Conservation (phyloP, 2,797 vertebrate species). For the Xyrichtys novacula region DNA sequence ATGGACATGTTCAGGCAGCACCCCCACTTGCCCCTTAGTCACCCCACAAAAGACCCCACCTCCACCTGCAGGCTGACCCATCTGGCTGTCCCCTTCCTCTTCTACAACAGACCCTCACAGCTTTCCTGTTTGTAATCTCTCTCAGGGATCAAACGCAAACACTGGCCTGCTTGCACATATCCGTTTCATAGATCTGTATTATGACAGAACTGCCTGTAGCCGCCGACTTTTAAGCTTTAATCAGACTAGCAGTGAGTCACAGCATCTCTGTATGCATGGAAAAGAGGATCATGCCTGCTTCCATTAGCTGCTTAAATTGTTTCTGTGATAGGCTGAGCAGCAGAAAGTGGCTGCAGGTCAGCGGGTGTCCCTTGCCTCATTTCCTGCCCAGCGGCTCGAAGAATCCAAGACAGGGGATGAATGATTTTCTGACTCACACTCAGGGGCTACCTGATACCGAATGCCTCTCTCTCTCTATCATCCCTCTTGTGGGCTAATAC, state of each 20-base stretch:
- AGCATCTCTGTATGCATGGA: slow-evolving; percentile 38
- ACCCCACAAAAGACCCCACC: slow-evolving; percentile 40
- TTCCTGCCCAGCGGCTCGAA: slow-evolving; percentile 72
- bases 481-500: slow-evolving; percentile 53
- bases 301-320: slow-evolving; percentile 79
- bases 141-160: slow-evolving; percentile 52
- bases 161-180: slow-evolving; percentile 24
- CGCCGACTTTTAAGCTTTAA: slow-evolving; percentile 61
- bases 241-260: slow-evolving; percentile 70
- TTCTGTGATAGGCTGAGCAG: slow-evolving; percentile 68
- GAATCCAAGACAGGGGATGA: slow-evolving; percentile 43
- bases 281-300: slow-evolving; percentile 60
- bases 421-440: slow-evolving; percentile 51
- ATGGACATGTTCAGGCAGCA: slow-evolving; percentile 44
- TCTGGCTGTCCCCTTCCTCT: slow-evolving; percentile 46
- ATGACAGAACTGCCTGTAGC: slow-evolving; percentile 54
- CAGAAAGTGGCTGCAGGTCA: slow-evolving; percentile 72
- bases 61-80: slow-evolving; percentile 67
- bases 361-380: slow-evolving; percentile 73
- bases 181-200: slow-evolving; percentile 41
- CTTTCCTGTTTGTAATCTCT: slow-evolving; percentile 73
- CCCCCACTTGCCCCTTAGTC: slow-evolving; percentile 18
- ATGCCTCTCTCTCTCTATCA: slow-evolving; percentile 14
- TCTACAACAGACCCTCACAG: slow-evolving; percentile 24
- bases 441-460: slow-evolving; percentile 46